A percentile compares a stretch with the other conserved stretches of the same genome.
phyloP scores from a whole-genome alignment of 2,797 vertebrate species.

The Argya squamiceps region DNA sequence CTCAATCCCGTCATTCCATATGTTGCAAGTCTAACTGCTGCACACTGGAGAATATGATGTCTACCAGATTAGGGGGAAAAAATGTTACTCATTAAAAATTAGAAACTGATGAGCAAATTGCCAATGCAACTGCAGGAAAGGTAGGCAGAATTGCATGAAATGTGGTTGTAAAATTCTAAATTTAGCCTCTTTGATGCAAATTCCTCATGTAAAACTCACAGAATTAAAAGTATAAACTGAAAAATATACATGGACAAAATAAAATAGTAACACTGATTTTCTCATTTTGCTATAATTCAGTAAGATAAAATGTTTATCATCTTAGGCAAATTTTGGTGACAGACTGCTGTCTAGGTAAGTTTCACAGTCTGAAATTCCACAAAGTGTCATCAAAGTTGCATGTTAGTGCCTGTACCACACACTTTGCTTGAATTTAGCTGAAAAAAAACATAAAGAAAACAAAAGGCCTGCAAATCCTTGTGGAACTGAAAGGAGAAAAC shows the following conservation, averaged over 20 bases:
- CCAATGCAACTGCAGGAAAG: not conserved
- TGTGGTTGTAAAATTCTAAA: not conserved
- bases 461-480: not conserved
- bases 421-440: not conserved
- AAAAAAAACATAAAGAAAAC: not conserved
- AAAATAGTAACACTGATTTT: not conserved
- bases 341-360: not conserved
- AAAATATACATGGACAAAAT: not conserved
- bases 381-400: not conserved
- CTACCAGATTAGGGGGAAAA: not conserved
- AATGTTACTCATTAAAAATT: not conserved
- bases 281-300: not conserved
- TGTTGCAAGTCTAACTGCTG: not conserved
- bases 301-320: not conserved
- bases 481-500: not conserved
- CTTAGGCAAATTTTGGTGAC: not conserved
- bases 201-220: not conserved
- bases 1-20: not conserved
- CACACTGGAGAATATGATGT: not conserved
- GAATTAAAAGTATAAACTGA: not conserved
- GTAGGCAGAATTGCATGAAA: not conserved
- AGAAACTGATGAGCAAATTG: not conserved
- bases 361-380: not conserved
- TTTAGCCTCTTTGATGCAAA: not conserved
- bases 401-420: not conserved